Base-by-base conservation (phyloP, 2,797 vertebrate species). In the Tympanoctomys barrerae region DNA sequence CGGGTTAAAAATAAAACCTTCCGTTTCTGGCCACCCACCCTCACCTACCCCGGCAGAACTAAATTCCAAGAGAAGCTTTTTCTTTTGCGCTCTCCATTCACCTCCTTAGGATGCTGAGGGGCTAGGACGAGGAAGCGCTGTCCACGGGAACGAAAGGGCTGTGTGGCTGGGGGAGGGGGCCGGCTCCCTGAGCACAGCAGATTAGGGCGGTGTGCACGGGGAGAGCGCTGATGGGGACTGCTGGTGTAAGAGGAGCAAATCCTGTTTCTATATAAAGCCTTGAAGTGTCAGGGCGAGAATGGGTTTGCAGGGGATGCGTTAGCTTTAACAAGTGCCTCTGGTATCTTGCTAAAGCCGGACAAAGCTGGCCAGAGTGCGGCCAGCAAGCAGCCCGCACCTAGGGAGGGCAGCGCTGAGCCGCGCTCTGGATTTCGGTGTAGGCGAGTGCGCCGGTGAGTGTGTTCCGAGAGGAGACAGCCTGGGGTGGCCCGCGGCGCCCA, bases 241-340 rank as follows among this genome's bases (percentile, higher is more conserved):
- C 98, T 95, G 98, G 98, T 98, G 99, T 98, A 98, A 99, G 99
- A 99, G 98, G 98, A 98, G 99, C 99, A 98, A 99, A 98, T 98
- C 99, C 99, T 97, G 98, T 99, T 99, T 99, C 99, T 99, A 98
- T 98, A 98, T 99, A 98, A 98, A 99, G 99, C 98, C 94, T 97
- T 98, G 97, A 98, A 99, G 99, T 98, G 99, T 99, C 98, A 99
- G 99, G 99, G 99, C 98, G 99, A 98, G 98, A 99, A 99, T 98
- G 98, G 98, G 98, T 98, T 99, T 98, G 98, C 98, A 98, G 99
- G 97, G 98, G 98, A 98, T 98, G 99, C 99, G 98, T 98, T 98
- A 98, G 98, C 99, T 98, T 99, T 99, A 98, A 99, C 99, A 98
- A 99, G 99, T 98, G 99, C 98, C 98, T 98, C 98, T 98, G 99